Conservation (phyloP, 2,888 invertebrate genomes). For the Lithophane leautieri region DNA sequence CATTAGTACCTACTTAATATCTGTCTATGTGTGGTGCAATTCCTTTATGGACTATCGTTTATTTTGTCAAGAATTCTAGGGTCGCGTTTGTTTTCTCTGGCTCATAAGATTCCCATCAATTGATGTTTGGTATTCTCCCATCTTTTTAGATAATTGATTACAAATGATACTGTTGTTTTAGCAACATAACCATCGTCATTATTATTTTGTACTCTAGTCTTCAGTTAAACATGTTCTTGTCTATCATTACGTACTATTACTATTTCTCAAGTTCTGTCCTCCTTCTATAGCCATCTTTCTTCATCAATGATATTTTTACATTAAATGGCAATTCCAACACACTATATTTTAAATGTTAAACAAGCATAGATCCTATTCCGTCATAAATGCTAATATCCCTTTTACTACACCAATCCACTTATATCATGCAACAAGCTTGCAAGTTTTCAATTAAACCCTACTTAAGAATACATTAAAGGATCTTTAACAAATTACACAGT, state of each 20-base stretch:
- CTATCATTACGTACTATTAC: no score
- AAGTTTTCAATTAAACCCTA: constrained; percentile 51
- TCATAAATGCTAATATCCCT: constrained; percentile 31
- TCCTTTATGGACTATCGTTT: constrained; percentile 23
- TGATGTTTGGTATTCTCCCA: neutral
- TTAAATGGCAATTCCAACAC: neutral
- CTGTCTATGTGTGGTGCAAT: constrained; percentile 18
- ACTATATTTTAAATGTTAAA: constrained; percentile 8
- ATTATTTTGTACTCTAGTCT: neutral
- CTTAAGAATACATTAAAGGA: constrained; percentile 60
- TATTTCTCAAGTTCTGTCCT: no score
- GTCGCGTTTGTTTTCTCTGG: neutral
- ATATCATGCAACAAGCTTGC: constrained; percentile 28
- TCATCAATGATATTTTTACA: neutral
- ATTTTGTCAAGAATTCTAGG: constrained; percentile 15
- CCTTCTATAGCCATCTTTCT: no score
- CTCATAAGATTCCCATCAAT: neutral
- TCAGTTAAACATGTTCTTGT: neutral
- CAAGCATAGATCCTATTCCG: constrained; percentile 29
- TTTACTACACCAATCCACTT: constrained; percentile 27
- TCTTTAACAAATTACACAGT: constrained; percentile 48
- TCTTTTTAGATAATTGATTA: neutral
- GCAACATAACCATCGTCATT: neutral
- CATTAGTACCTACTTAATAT: constrained; percentile 31
- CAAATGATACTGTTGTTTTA: neutral